These are phyloP conservation scores for Urophycis tenuis DNA, from an alignment of 2,797 vertebrate species.

Conservation along the genomic window DNA sequence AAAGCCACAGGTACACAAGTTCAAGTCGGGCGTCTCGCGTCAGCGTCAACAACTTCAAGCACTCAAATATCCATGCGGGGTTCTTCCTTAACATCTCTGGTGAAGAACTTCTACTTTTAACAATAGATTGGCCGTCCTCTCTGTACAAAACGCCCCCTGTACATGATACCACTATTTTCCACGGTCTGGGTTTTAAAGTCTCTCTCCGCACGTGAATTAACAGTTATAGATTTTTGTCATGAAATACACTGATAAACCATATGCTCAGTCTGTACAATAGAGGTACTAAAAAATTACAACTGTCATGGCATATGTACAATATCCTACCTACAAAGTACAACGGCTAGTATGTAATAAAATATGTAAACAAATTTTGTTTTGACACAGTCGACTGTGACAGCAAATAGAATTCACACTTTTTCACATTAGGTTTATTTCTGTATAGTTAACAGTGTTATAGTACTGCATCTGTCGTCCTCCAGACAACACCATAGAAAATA, in stretches of 20 bases:
- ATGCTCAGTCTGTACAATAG: constrained; percentile 76
- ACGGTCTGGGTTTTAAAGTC: constrained; percentile 68
- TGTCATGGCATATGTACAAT: constrained; percentile 74
- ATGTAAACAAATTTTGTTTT: constrained; percentile 78
- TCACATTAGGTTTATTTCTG: constrained; percentile 77
- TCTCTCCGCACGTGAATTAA: constrained; percentile 64
- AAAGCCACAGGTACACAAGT: constrained; percentile 72
- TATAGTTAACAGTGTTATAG: constrained; percentile 77
- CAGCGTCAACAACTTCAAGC: constrained; percentile 80
- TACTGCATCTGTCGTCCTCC: constrained; percentile 69
- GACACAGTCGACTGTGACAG: constrained; percentile 79
- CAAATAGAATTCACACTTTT: constrained; percentile 77
- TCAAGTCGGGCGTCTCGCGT: constrained; percentile 78
- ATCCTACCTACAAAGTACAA: constrained; percentile 80
- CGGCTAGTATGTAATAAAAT: constrained; percentile 80
- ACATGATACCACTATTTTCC: constrained; percentile 63
- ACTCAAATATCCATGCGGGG: constrained; percentile 96
- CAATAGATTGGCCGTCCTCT: constrained; percentile 76
- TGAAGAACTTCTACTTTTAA: constrained; percentile 87
- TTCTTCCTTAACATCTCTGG: constrained; percentile 87
- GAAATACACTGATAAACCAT: constrained; percentile 72
- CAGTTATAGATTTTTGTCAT: constrained; percentile 66
- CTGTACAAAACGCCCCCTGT: constrained; percentile 64
- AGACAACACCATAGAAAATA: constrained; percentile 74
- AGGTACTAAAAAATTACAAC: constrained; percentile 79